Evolutionary conservation across 2,113 vertebrate species (phyloP).

Genomic region (Gnathonemus echidnorhynchus): DNA sequence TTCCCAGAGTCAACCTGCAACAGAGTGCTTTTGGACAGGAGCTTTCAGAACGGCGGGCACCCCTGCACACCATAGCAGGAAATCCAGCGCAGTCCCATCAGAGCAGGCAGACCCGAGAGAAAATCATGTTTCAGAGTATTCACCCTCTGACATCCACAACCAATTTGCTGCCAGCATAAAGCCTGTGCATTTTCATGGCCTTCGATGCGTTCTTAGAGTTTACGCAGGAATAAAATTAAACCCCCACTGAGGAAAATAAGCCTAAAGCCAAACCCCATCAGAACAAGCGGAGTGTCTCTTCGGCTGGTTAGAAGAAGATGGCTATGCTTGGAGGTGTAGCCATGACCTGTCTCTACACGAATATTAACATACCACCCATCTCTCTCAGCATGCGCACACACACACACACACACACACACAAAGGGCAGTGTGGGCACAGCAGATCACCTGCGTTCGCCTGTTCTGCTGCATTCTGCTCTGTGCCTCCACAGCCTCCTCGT

Average conservation of each 20-base stretch:
- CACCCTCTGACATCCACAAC: background rate
- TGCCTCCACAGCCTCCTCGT: no score
- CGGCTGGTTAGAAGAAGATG: background rate
- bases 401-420: no score
- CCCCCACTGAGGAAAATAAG: background rate
- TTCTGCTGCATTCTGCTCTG: no score
- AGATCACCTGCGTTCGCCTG: no score
- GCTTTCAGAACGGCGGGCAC: background rate
- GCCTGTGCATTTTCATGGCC: background rate
- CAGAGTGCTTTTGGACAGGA: background rate
- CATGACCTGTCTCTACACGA: no score
- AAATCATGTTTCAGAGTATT: background rate
- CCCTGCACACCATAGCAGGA: background rate
- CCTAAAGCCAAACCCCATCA: background rate
- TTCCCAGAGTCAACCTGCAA: background rate
- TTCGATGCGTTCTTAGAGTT: background rate
- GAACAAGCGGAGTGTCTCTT: background rate
- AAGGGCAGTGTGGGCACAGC: no score
- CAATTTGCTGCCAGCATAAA: background rate
- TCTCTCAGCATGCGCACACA: no score
- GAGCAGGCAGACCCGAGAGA: no score
- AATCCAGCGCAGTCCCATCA: no score
- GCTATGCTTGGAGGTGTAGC: background rate
- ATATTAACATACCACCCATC: no score
- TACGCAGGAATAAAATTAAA: background rate